Evolutionary conservation across 2,888 invertebrate genomes (phyloP).

Genomic region (Pyrrhia umbra): DNA sequence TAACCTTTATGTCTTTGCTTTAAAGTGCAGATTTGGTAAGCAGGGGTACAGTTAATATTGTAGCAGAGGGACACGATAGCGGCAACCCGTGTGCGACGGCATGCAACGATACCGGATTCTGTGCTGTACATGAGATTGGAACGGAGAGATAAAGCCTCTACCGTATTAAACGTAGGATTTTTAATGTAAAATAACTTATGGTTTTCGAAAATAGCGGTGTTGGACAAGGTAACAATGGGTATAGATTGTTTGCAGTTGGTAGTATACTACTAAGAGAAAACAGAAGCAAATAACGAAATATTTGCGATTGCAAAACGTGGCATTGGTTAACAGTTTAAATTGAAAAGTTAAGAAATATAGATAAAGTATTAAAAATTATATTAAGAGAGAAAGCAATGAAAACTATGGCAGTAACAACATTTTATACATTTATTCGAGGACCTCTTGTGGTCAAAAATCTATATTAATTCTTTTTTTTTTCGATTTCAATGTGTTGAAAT

Average conservation of each 20-base stretch:
- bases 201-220: constrained; percentile 16
- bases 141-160: constrained; percentile 51
- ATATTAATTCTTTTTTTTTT: too few relatives aligned
- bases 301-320: too few relatives aligned
- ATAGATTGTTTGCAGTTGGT: background rate
- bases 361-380: too few relatives aligned
- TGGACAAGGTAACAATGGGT: too few relatives aligned
- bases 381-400: too few relatives aligned
- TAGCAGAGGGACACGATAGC: constrained; percentile 75
- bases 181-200: constrained; percentile 22
- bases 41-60: constrained; percentile 29
- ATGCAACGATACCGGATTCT: constrained; percentile 80
- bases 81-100: constrained; percentile 85
- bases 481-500: too few relatives aligned
- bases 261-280: background rate
- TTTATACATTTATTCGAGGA: too few relatives aligned
- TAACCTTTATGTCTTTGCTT: background rate
- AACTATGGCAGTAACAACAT: too few relatives aligned
- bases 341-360: too few relatives aligned
- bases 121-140: constrained; percentile 68
- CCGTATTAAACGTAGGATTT: constrained; percentile 35
- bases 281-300: too few relatives aligned
- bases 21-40: constrained; percentile 49
- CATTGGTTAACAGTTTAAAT: too few relatives aligned
- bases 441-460: too few relatives aligned